Conservation (phyloP, 2,888 invertebrate species). For the Acronicta aceris region DNA sequence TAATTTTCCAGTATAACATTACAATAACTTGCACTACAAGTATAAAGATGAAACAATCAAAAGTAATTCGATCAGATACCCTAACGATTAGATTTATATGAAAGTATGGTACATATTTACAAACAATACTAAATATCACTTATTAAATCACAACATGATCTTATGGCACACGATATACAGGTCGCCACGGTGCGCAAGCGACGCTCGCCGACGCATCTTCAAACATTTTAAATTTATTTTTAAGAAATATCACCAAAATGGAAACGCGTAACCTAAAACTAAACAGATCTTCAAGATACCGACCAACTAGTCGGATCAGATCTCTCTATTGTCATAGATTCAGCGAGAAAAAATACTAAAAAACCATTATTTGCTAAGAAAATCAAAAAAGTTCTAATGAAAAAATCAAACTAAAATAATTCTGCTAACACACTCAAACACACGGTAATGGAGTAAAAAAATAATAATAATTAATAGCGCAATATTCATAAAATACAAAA, state of each 20-base stretch:
- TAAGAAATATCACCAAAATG: constrained; percentile 83
- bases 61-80: constrained; percentile 72
- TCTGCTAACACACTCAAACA: constrained; percentile 88
- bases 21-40: constrained; percentile 63
- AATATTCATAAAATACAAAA: constrained; percentile 78
- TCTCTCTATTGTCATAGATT: constrained; percentile 90
- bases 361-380: constrained; percentile 87
- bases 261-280: constrained; percentile 74
- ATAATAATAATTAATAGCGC: constrained; percentile 82
- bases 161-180: constrained; percentile 87
- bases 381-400: constrained; percentile 79
- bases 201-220: constrained; percentile 79
- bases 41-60: constrained; percentile 66
- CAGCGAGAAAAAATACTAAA: constrained; percentile 86
- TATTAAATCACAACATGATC: constrained; percentile 88
- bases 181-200: constrained; percentile 68
- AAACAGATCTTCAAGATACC: constrained; percentile 83
- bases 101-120: constrained; percentile 89
- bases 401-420: constrained; percentile 88
- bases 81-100: constrained; percentile 82
- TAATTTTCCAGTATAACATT: constrained; percentile 50
- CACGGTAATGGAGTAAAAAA: constrained; percentile 85
- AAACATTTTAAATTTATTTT: constrained; percentile 73
- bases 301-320: constrained; percentile 83
- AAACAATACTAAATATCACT: constrained; percentile 89